phyloP scores from a whole-genome alignment of 1,140 invertebrate species.

The Magallana ariakensis region DNA sequence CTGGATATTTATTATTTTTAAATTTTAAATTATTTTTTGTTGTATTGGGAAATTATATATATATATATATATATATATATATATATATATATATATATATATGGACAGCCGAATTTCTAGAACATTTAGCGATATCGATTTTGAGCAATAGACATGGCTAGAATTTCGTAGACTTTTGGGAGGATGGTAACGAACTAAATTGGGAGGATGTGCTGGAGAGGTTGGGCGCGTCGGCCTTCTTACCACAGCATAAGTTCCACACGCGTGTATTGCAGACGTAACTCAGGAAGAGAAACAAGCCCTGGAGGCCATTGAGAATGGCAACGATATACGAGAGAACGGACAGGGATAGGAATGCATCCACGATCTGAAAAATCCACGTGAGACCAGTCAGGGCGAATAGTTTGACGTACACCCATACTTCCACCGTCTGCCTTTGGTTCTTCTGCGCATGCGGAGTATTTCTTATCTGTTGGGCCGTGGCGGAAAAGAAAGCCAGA shows the following conservation, averaged over 20 bases:
- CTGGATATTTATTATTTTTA: too few relatives aligned
- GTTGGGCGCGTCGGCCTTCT: background rate
- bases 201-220: background rate
- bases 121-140: too few relatives aligned
- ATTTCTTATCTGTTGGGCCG: conserved; percentile 19
- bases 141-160: background rate
- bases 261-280: conserved; percentile 40
- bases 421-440: conserved; percentile 5
- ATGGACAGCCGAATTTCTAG: too few relatives aligned
- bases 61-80: too few relatives aligned
- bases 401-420: conserved; percentile 38
- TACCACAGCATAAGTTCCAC: background rate
- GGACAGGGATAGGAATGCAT: conserved; percentile 35
- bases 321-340: conserved; percentile 11
- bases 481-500: conserved; percentile 18
- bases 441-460: conserved; percentile 42
- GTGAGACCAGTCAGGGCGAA: conserved; percentile 40
- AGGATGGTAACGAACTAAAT: background rate
- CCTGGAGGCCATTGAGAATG: conserved; percentile 38
- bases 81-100: too few relatives aligned
- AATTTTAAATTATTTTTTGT: too few relatives aligned
- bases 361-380: conserved; percentile 44
- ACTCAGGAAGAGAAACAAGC: conserved; percentile 40
- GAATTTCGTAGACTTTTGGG: conserved; percentile 3
- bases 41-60: too few relatives aligned